A percentile compares a stretch with the other conserved stretches of the same genome.
These are phyloP conservation scores for Galeruca laticollis DNA, from an alignment of 2,888 invertebrate genomes.

Conservation along the genomic window DNA sequence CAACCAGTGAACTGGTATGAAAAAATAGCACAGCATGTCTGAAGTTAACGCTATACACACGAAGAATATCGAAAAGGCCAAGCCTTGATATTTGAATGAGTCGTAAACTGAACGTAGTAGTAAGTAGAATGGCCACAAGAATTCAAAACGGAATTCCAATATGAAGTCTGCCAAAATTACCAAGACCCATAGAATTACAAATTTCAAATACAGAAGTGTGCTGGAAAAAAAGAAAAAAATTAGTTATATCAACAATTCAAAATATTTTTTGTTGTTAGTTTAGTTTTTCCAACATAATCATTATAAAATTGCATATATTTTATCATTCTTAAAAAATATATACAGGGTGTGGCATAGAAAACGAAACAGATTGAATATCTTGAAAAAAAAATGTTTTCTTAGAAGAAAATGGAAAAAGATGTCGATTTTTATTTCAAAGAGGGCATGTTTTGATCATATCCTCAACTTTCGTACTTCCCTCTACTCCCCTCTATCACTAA, in stretches of 20 bases:
- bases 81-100: slow-evolving; percentile 97
- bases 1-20: slow-evolving; percentile 97
- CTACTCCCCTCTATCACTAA: no score
- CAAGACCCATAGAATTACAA: slow-evolving; percentile 93
- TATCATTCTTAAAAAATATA: no score
- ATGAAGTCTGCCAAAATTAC: slow-evolving; percentile 96
- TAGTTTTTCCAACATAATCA: no score
- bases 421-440: no score
- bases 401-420: no score
- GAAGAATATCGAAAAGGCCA: slow-evolving; percentile 98
- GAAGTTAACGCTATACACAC: slow-evolving; percentile 97
- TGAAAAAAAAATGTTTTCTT: no score
- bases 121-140: slow-evolving; percentile 99
- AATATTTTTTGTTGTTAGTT: neutral
- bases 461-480: no score
- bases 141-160: slow-evolving; percentile 98
- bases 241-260: neutral
- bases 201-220: slow-evolving; percentile 94
- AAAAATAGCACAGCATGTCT: slow-evolving; percentile 98
- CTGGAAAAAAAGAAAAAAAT: slow-evolving; percentile 73
- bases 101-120: slow-evolving; percentile 95
- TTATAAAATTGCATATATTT: no score
- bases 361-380: no score
- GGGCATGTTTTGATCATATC: no score
- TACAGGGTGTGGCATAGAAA: no score